Evolutionary conservation across 2,797 vertebrate genomes (phyloP), one percentile per base, ranked within the genome.

Genomic region (Sparidentex hasta): DNA sequence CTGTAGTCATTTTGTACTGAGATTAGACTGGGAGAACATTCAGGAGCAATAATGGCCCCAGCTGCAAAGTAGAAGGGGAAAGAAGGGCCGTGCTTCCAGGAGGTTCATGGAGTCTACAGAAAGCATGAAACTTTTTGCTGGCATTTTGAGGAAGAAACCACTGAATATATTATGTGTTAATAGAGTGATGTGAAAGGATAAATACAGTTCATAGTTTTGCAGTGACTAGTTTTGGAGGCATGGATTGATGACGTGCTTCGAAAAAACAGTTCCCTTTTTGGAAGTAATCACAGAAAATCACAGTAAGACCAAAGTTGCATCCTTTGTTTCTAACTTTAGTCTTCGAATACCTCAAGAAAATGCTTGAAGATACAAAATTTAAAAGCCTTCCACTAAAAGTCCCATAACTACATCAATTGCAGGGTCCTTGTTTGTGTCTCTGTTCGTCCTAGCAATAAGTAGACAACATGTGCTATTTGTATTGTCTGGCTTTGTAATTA

Each of bases 401-500:
- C 68, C 75, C 44, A 59, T 80, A 70, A 87, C 79, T 75, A 69
- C 58, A 71, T 54, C 17, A 78, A 73, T 50, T 67, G 54, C 21
- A 21, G 29, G 50, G 38, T 18, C 64, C 55, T 76, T 56, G 51
- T 46, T 81, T 81, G 41, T 75, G 64, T 78, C 43, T 64, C 27
- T 33, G 57, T 81, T 58, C 33, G 62, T 75, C 64, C 73, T 62
- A 76, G 43, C 38, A 67, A 58, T 62, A 43, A 86, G 68, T 64
- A 74, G 57, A 78, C 59, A 69, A 56, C 65, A 63, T 81, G 66
- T 70, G 69, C 44, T 66, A 48, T 89, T 86, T 86, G 68, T 68
- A 80, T 70, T 77, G 70, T 79, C 54, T 76, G 65, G 46, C 46
- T 88, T 80, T 65, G 71, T 80, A 78, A 86, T 73, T 71, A 76